These are phyloP conservation scores for Choreutis nemorana DNA, from an alignment of 2,888 invertebrate species.

Conservation along the genomic window DNA sequence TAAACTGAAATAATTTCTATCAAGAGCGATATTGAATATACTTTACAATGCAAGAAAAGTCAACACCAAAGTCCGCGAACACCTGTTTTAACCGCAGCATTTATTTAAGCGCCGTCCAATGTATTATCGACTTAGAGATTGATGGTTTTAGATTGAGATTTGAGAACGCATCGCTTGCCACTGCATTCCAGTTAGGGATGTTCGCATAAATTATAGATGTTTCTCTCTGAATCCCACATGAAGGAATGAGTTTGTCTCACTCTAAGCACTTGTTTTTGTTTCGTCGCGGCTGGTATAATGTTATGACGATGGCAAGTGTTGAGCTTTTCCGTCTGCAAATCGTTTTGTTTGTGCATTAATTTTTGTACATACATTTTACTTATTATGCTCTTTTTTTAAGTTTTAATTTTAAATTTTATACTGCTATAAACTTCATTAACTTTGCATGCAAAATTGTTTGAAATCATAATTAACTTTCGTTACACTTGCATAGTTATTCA, in stretches of 20 bases:
- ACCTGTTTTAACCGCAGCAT: constrained; percentile 60
- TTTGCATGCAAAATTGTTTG: too few species aligned
- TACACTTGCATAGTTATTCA: too few species aligned
- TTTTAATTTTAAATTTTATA: background rate
- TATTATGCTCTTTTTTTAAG: too few species aligned
- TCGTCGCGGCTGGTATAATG: constrained; percentile 34
- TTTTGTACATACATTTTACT: too few species aligned
- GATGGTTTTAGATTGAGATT: constrained; percentile 14
- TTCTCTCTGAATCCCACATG: constrained; percentile 39
- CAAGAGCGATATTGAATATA: constrained; percentile 16
- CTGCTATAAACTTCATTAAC: background rate
- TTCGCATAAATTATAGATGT: constrained; percentile 65
- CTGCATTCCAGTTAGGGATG: constrained; percentile 62
- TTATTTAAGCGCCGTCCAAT: constrained; percentile 22
- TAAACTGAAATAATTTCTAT: background rate
- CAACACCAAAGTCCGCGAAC: constrained; percentile 43
- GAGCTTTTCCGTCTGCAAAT: constrained; percentile 31
- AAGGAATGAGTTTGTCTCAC: constrained; percentile 40
- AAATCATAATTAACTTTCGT: too few species aligned
- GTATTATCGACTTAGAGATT: constrained; percentile 16
- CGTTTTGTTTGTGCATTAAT: constrained; percentile 16
- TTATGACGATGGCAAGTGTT: constrained; percentile 40
- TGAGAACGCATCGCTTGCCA: constrained; percentile 8
- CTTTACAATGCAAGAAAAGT: constrained; percentile 6
- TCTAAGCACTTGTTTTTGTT: constrained; percentile 59